A percentile compares a stretch with the other conserved stretches of the same genome.
phyloP scores from a whole-genome alignment of 2,797 vertebrate genomes.

The Poeciliopsis paucimaculata region DNA sequence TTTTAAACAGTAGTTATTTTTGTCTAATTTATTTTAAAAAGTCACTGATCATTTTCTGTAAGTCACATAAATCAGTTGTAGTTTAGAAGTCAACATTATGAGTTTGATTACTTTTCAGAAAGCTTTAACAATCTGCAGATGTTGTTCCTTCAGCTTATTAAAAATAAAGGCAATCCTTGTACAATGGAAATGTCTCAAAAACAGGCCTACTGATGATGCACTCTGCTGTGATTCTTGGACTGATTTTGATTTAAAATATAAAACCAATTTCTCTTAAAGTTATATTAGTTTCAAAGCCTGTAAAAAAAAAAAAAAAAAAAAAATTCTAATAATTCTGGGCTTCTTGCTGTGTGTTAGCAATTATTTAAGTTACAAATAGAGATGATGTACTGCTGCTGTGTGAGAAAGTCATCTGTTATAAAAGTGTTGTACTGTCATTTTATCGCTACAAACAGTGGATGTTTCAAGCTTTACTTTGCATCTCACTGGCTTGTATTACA shows the following conservation, averaged over 20 bases:
- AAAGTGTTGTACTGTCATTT: not conserved
- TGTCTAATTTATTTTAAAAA: not conserved
- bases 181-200: constrained; percentile 2
- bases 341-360: not conserved
- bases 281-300: constrained; percentile 30
- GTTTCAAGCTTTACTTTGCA: not conserved
- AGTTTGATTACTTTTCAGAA: not conserved
- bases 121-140: not conserved
- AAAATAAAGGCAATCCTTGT: constrained; percentile 17
- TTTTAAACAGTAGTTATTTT: not conserved
- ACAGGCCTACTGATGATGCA: not conserved
- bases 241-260: not conserved
- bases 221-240: constrained; percentile 2
- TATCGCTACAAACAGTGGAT: not conserved
- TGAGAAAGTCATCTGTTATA: not conserved
- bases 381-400: not conserved
- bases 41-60: not conserved
- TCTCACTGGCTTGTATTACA: not conserved
- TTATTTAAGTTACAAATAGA: not conserved
- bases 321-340: constrained; percentile 3
- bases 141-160: constrained; percentile 12
- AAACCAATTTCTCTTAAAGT: not conserved
- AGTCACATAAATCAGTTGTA: not conserved
- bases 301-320: constrained; percentile 38
- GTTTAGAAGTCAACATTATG: not conserved